Base-by-base conservation (phyloP, 2,113 vertebrate species). In the Rissa tridactyla region DNA sequence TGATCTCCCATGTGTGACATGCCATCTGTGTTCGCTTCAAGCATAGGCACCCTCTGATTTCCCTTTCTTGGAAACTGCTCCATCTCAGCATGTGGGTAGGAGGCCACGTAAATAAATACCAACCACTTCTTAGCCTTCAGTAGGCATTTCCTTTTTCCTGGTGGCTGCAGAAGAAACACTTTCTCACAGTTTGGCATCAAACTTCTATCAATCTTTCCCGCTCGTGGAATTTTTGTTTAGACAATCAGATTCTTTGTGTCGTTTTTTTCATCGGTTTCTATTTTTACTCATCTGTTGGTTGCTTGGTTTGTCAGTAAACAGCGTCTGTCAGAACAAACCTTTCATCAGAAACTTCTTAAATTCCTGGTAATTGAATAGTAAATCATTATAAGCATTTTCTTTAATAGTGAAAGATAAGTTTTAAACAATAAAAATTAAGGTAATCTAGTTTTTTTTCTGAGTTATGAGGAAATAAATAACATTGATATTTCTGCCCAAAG, bases 41-140 rank as follows among this genome's bases (percentile, higher is more conserved):
- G 78, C 52, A 27, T 16, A 79, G 83, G 61, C 91, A 96, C 77
- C 81, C 92, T 91, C 10, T 84, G 86, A 86, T 95, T 94, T 91
- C 88, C 73, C 65, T 76, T 94, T 94, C 92, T 96, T 89, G 92
- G 94, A 97, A 95, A 70, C 65, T 84, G 72, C 86, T 70, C 88
- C 91, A 88, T 84, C 92, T 88, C 91, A 84, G 80, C 86, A 10
- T 96, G 82, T 71, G 96, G 86, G 94, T 87, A 84, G 88, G 79
- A 95, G 94, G 94, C 91, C 95, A 14, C 82, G 73, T 92, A 95
- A 97, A 97, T 94, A 96, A 97, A 97, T 94, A 94, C 83, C 91
- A 96, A 64, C 95, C 95, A 95, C 96, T 94, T 97, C 92, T 95
- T 94, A 95, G 94, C 66, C 89, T 95, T 52, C 92, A 79, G 91